Evolutionary conservation across 2,797 vertebrate genomes (phyloP).

Genomic region (Fringilla coelebs): DNA sequence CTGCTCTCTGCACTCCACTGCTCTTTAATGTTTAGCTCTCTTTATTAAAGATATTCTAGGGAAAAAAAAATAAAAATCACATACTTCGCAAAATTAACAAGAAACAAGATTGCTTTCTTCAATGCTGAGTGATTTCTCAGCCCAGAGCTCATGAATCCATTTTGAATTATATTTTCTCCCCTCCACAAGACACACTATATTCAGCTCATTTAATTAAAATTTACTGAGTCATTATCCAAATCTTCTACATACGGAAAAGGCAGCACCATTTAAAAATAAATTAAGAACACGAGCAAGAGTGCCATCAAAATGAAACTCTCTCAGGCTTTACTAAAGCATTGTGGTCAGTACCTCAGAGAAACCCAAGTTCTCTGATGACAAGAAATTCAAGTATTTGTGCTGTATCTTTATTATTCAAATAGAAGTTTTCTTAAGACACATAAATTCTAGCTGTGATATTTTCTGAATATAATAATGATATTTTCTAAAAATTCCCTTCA

Average conservation of each 20-base stretch:
- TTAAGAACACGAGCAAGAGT: background rate
- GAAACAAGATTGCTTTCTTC: background rate
- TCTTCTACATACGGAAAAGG: background rate
- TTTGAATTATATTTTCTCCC: slow-evolving; percentile 1
- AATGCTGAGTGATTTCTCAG: background rate
- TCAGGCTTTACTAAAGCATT: background rate
- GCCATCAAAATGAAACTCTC: background rate
- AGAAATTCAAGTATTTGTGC: background rate
- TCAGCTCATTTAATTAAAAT: slow-evolving; percentile 70
- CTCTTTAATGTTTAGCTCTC: background rate
- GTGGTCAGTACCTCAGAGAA: background rate
- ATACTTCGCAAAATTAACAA: background rate
- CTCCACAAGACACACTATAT: background rate
- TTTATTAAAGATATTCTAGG: background rate
- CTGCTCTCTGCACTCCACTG: background rate
- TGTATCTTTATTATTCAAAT: background rate
- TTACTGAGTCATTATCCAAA: slow-evolving; percentile 56
- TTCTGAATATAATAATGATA: too few species aligned
- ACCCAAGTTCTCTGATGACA: background rate
- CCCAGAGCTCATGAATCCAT: background rate
- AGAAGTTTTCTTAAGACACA: background rate
- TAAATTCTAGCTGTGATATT: fast-evolving
- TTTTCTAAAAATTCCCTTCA: too few species aligned
- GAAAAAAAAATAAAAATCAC: background rate
- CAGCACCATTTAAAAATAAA: slow-evolving; percentile 39